Percentiles rank a stretch among this genome's conserved stretches.
Conservation (phyloP, 2,113 vertebrate genomes). For the Proterorhinus semilunaris region DNA sequence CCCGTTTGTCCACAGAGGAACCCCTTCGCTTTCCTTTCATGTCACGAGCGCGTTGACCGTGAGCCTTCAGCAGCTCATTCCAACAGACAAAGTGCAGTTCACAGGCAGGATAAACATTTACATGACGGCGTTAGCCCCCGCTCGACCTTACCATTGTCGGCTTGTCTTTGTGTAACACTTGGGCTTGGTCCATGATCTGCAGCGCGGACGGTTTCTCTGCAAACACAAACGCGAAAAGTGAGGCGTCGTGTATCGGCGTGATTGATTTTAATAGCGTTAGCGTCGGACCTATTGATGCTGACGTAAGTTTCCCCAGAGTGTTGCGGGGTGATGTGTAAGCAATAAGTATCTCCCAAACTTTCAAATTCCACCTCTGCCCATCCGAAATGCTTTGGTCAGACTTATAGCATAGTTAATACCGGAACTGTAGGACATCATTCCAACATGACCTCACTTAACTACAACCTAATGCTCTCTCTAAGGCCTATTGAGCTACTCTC, state of each 20-base stretch:
- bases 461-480: constrained; percentile 13
- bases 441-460: constrained; percentile 8
- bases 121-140: background rate
- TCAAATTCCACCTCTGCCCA: background rate
- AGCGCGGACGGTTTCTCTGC: constrained; percentile 85
- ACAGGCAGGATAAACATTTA: constrained; percentile 10
- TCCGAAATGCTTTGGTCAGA: constrained; percentile 6
- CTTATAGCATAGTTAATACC: constrained; percentile 12
- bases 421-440: constrained; percentile 17
- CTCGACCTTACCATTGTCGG: constrained; percentile 79
- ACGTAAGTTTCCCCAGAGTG: background rate
- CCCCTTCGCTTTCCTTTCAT: background rate
- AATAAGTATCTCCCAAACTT: background rate
- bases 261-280: background rate
- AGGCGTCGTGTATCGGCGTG: background rate
- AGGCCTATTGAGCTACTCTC: constrained; percentile 20
- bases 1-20: background rate
- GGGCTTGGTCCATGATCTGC: constrained; percentile 78
- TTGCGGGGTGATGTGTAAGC: background rate
- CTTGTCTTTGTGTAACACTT: constrained; percentile 81
- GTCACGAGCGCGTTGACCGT: background rate
- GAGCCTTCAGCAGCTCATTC: background rate
- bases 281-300: background rate
- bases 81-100: constrained; percentile 6
- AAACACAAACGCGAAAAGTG: constrained; percentile 57